These are phyloP conservation scores for Syrista parreyssii DNA, from an alignment of 2,888 invertebrate genomes.

Conservation along the genomic window DNA sequence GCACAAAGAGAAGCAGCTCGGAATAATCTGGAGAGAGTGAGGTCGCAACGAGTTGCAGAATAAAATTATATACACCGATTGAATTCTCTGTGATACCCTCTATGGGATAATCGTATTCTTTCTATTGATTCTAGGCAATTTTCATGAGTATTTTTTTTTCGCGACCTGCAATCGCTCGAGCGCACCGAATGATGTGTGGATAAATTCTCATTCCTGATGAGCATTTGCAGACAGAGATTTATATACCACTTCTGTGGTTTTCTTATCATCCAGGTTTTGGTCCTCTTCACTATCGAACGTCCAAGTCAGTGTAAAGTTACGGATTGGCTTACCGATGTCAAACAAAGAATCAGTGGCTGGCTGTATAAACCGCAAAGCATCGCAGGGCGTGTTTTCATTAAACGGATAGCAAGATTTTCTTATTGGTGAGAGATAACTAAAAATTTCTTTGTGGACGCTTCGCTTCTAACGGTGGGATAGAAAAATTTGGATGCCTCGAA, in stretches of 20 bases:
- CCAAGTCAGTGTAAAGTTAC: not conserved
- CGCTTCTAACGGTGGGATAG: not conserved
- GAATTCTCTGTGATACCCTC: not conserved
- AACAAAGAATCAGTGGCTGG: not conserved
- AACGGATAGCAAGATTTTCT: not conserved
- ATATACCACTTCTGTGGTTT: not conserved
- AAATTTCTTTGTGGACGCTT: not conserved
- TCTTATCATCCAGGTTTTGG: not conserved
- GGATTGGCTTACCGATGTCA: not conserved
- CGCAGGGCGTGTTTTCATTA: not conserved
- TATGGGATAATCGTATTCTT: not conserved
- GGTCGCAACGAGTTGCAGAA: not conserved
- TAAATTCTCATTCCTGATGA: not conserved
- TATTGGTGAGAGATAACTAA: not conserved
- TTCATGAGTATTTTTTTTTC: not conserved
- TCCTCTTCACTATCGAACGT: not conserved
- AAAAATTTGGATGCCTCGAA: not conserved
- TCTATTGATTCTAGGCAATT: not conserved
- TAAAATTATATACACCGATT: not conserved
- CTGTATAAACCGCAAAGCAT: not conserved
- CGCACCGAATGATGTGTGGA: not conserved
- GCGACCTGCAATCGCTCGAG: not conserved
- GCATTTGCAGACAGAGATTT: not conserved
- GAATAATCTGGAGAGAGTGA: not conserved
- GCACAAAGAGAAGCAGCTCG: not conserved